Evolutionary conservation across 1,140 invertebrate genomes (phyloP), one percentile per base, ranked within the genome.

Genomic region (Panonychus citri): DNA sequence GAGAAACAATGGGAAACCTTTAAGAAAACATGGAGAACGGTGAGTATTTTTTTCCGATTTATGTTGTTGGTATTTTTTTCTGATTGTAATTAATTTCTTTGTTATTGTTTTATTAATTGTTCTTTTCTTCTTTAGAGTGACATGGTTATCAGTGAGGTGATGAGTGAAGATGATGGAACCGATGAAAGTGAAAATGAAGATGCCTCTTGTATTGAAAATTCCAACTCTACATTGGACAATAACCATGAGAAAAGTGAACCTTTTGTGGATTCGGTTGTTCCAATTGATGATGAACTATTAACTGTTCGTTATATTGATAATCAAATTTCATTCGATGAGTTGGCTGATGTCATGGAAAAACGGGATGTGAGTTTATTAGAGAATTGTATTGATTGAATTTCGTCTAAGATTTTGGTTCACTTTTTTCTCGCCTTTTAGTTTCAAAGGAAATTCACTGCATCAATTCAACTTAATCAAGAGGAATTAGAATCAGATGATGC

Each of bases 1-100:
- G 49, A 51, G 26, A 51, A 51, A 10, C 49, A 51, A n/a, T 51
- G 49, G 49, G 49, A 51, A 51, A 51, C 49, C 13, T 51, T 28
- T 12, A 51, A 51, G 24, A 17, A n/a, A 30, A 27, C 17, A 30
- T n/a, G 28, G 28, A 25, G 49, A 17, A 30, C 49, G 26, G 49
- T 51, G 27, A 51, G 49, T 3, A 17, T 51, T 27, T 26, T 25
- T 51, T 27, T 24, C 7, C 27, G 3, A 51, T 51, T 40, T 40
- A 40, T 40, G 19, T 40, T 40, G 13, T 40, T 3, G 7, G 2
- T 40, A 7, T 3, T 40, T 40, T 13, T 17, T 40, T 2, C 13
- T 40, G 39, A 40, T 40, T 40, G 13, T 7, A 7, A 1, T 13
- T 40, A 40, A 40, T 40, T 7, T 40, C 2, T 2, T 3, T 17